Conservation (phyloP, 2,113 vertebrate genomes). For the Embiotoca jacksoni region DNA sequence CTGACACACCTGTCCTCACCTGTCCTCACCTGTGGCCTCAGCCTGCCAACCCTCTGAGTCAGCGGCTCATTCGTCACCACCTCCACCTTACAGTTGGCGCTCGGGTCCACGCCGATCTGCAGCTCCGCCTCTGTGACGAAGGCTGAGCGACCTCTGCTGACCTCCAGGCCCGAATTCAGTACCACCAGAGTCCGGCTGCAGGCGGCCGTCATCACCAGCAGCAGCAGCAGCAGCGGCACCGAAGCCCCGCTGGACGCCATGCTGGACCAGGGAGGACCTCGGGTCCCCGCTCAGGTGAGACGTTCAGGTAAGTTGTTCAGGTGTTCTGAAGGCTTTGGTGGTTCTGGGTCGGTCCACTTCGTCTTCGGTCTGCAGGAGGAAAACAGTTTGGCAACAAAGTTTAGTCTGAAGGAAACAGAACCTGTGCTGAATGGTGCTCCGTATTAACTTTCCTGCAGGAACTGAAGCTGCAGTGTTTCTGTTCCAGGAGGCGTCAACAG, state of each 20-base stretch:
- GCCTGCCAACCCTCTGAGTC: slow-evolving; percentile 80
- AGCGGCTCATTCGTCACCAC: slow-evolving; percentile 81
- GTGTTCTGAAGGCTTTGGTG: no score
- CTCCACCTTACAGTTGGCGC: slow-evolving; percentile 82
- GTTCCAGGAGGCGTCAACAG: no score
- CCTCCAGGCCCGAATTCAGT: slow-evolving; percentile 73
- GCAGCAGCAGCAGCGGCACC: slow-evolving; percentile 23
- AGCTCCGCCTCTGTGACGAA: slow-evolving; percentile 73
- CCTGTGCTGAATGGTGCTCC: no score
- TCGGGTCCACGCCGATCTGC: slow-evolving; percentile 59
- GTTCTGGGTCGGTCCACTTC: no score
- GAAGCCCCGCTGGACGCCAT: slow-evolving; percentile 47
- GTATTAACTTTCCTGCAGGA: no score
- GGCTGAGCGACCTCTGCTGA: slow-evolving; percentile 74
- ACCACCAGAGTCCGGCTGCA: slow-evolving; percentile 67
- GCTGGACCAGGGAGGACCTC: not conserved
- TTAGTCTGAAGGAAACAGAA: no score
- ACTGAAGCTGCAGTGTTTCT: no score
- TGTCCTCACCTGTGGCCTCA: slow-evolving; percentile 72
- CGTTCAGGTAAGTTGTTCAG: no score
- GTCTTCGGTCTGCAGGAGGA: no score
- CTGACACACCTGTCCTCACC: not conserved
- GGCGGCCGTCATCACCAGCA: not conserved
- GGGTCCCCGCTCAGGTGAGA: not conserved
- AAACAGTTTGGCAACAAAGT: no score